phyloP scores from a whole-genome alignment of 2,113 vertebrate species.

The Macrotus californicus region DNA sequence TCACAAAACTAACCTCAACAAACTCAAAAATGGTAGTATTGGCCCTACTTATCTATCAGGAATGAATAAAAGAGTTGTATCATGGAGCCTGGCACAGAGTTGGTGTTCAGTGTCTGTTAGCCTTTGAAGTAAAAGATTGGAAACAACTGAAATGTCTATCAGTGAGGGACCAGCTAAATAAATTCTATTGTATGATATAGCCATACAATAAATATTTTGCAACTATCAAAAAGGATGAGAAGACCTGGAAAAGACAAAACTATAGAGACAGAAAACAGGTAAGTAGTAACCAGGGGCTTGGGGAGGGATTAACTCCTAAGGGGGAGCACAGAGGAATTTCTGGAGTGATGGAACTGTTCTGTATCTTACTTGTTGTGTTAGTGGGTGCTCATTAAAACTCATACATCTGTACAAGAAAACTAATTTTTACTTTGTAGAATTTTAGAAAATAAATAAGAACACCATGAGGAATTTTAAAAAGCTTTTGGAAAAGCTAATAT shows the following conservation, averaged over 20 bases:
- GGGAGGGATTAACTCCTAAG: not conserved
- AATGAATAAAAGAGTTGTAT: not conserved
- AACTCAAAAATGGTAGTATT: too few relatives aligned
- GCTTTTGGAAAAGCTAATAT: too few relatives aligned
- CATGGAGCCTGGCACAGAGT: not conserved
- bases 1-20: too few relatives aligned
- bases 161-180: not conserved
- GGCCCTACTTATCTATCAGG: too few relatives aligned
- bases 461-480: too few relatives aligned
- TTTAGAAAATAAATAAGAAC: too few relatives aligned
- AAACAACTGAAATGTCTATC: not conserved
- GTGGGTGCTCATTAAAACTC: not conserved
- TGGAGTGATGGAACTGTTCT: not conserved
- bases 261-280: not conserved
- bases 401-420: not conserved
- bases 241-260: not conserved
- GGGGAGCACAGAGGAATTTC: not conserved
- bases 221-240: not conserved
- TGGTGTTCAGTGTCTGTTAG: not conserved
- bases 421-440: not conserved
- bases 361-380: not conserved
- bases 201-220: not conserved
- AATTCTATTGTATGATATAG: not conserved
- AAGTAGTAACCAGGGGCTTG: not conserved
- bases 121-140: not conserved